A percentile compares a stretch with the other conserved stretches of the same genome.
These are phyloP conservation scores for Rhombomys opimus DNA, from an alignment of 2,113 vertebrate genomes.

Conservation along the genomic window DNA sequence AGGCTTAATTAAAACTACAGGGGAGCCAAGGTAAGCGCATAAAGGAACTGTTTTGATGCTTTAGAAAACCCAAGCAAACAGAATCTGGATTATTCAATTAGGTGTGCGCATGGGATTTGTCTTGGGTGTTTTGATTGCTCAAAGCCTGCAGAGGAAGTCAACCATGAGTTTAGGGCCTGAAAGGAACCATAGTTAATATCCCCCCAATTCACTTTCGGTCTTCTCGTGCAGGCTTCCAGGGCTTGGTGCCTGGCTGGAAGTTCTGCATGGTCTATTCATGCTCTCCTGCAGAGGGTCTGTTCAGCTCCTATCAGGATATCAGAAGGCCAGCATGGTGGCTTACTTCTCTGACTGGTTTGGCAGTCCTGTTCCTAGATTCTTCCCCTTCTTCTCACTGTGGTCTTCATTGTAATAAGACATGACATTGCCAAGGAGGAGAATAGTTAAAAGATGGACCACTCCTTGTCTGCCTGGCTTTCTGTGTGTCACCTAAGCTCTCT, in stretches of 20 bases:
- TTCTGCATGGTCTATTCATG: not conserved
- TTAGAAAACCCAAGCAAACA: conserved; percentile 80
- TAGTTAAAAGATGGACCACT: not conserved
- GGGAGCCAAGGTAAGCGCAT: conserved; percentile 79
- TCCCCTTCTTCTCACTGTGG: not conserved
- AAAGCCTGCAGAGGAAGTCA: conserved; percentile 70
- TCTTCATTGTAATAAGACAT: conserved; percentile 10
- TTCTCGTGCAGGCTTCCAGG: not conserved
- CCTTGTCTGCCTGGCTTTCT: not conserved
- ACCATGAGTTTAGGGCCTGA: conserved; percentile 60
- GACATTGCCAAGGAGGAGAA: not conserved
- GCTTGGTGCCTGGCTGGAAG: not conserved
- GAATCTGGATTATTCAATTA: conserved; percentile 83
- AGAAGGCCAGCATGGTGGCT: not conserved
- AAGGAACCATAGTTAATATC: conserved; percentile 56
- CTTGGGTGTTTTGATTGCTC: conserved; percentile 77
- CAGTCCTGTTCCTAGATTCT: not conserved
- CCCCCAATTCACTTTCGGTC: conserved; percentile 46
- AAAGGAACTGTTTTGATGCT: conserved; percentile 80
- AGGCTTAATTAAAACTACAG: conserved; percentile 83
- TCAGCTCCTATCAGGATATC: not conserved
- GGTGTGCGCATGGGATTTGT: conserved; percentile 79
- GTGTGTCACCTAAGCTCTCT: not conserved
- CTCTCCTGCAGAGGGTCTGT: conserved; percentile 15
- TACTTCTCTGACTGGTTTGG: not conserved